Percentiles rank a stretch among this genome's conserved stretches.
Conservation (phyloP, 2,797 vertebrate species). For the Echiichthys vipera region DNA sequence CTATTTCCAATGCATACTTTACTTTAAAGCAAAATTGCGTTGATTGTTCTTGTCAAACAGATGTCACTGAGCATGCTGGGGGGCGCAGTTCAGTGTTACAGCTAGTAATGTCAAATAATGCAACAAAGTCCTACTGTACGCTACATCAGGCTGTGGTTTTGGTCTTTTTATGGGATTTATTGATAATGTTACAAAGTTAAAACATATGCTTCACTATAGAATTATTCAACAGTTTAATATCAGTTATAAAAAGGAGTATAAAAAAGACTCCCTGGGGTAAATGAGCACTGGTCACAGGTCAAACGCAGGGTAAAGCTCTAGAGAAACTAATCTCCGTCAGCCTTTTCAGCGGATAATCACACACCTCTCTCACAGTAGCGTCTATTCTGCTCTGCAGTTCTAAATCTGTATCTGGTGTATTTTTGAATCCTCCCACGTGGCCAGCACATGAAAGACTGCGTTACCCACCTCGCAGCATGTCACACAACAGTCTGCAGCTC, state of each 20-base stretch:
- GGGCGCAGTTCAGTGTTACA: no score
- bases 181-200: background rate
- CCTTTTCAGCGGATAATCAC: constrained; percentile 26
- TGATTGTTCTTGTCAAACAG: no score
- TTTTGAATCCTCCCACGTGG: constrained; percentile 39
- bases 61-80: no score
- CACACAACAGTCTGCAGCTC: constrained; percentile 35
- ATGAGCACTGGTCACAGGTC: background rate
- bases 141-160: background rate
- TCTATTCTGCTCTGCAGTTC: constrained; percentile 34
- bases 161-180: background rate
- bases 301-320: background rate
- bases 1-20: no score
- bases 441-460: constrained; percentile 32
- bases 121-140: no score
- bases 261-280: background rate
- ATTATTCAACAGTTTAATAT: background rate
- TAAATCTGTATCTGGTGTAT: constrained; percentile 40
- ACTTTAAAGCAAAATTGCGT: no score
- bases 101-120: no score
- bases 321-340: background rate
- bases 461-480: constrained; percentile 32
- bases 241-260: background rate
- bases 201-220: background rate
- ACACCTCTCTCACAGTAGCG: constrained; percentile 17